phyloP scores from a whole-genome alignment of 2,113 vertebrate genomes.

The Morone saxatilis region DNA sequence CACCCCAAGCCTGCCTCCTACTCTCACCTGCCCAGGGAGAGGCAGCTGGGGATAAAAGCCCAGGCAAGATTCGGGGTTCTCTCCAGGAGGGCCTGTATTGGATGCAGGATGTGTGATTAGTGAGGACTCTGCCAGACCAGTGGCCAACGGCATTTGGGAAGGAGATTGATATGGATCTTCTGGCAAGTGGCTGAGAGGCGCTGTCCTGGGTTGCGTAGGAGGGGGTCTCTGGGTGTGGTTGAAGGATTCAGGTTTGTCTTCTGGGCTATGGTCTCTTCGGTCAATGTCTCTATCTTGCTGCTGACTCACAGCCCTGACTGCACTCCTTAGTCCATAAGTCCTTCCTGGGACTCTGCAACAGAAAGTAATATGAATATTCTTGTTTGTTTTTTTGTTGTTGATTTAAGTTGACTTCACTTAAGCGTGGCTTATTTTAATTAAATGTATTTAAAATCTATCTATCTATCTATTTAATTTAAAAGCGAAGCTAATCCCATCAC shows the following conservation, averaged over 20 bases:
- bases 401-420: constrained; percentile 6
- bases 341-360: constrained; percentile 87
- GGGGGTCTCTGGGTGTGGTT: constrained; percentile 66
- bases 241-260: constrained; percentile 66
- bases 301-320: constrained; percentile 83
- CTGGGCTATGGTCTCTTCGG: constrained; percentile 77
- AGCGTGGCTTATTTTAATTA: neutral
- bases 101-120: constrained; percentile 38
- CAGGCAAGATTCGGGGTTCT: constrained; percentile 39
- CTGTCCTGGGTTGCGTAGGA: constrained; percentile 13
- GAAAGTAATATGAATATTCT: constrained; percentile 31
- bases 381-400: constrained; percentile 19
- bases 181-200: constrained; percentile 60
- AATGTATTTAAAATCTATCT: neutral
- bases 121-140: constrained; percentile 40
- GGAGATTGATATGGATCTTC: constrained; percentile 54
- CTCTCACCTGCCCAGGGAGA: constrained; percentile 52
- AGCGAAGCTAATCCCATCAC: neutral
- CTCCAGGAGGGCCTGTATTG: constrained; percentile 39
- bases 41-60: constrained; percentile 78
- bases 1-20: constrained; percentile 86
- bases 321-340: constrained; percentile 82
- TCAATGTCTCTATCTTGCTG: constrained; percentile 77
- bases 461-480: neutral
- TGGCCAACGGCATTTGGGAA: constrained; percentile 38